phyloP scores from a whole-genome alignment of 2,113 vertebrate species.

The Gopherus flavomarginatus region DNA sequence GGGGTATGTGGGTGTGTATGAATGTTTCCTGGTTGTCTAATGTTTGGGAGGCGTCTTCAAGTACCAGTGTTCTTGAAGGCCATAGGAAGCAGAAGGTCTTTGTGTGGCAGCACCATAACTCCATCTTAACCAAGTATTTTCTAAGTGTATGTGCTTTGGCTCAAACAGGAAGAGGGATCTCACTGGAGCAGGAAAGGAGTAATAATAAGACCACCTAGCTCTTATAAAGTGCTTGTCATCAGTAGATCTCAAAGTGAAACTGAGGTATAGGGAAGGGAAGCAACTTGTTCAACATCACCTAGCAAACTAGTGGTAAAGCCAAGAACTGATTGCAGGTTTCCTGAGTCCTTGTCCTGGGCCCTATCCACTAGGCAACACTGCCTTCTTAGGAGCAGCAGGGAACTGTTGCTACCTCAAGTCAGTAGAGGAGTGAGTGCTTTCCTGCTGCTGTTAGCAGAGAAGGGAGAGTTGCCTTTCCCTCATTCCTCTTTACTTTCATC shows the following conservation, averaged over 20 bases:
- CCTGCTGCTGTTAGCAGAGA: neutral
- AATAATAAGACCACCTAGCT: neutral
- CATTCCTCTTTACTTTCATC: neutral
- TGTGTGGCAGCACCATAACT: neutral
- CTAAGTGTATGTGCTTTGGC: neutral
- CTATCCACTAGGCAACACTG: neutral
- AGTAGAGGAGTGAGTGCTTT: neutral
- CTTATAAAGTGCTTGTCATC: neutral
- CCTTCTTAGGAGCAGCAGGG: neutral
- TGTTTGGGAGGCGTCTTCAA: fast-evolving
- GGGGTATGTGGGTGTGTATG: neutral
- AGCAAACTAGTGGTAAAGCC: neutral
- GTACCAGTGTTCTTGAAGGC: neutral
- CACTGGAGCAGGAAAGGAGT: neutral
- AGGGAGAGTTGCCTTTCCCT: fast-evolving
- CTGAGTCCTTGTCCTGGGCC: too few relatives aligned
- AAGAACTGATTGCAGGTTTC: neutral
- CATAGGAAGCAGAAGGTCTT: neutral
- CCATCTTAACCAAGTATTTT: neutral
- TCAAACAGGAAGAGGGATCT: neutral
- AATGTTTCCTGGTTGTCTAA: neutral
- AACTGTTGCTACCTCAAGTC: neutral
- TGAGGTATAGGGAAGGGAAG: neutral
- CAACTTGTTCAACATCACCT: neutral
- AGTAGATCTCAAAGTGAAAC: neutral